A percentile compares a stretch with the other conserved stretches of the same genome.
Conservation (phyloP, 2,888 invertebrate genomes). For the Tanypteryx hageni region DNA sequence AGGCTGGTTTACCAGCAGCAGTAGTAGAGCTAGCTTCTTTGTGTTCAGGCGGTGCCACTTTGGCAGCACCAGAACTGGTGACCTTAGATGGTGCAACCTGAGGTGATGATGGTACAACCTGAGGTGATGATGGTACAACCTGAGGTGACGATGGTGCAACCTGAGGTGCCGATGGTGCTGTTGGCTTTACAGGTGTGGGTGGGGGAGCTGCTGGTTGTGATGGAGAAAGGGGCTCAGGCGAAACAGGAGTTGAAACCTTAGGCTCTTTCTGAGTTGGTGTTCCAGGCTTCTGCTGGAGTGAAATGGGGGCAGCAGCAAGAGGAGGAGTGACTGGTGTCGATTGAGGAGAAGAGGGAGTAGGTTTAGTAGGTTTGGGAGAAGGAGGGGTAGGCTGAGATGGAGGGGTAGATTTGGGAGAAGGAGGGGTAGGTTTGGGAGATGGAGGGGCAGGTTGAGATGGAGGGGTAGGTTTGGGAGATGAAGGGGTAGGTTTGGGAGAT, state of each 20-base stretch:
- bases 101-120: neutral
- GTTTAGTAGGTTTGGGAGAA: constrained; percentile 50
- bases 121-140: neutral
- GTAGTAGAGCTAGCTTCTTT: constrained; percentile 71
- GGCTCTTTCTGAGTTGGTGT: constrained; percentile 40
- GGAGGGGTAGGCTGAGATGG: constrained; percentile 45
- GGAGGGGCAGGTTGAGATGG: constrained; percentile 51
- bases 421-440: constrained; percentile 19
- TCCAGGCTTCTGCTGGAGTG: no score
- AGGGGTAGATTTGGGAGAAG: constrained; percentile 58
- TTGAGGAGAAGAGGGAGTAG: constrained; percentile 25
- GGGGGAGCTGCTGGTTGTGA: constrained; percentile 43
- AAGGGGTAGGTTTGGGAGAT: neutral
- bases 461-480: neutral
- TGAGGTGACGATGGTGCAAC: constrained; percentile 43
- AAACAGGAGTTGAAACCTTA: neutral
- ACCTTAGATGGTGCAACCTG: constrained; percentile 32
- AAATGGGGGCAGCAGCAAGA: no score
- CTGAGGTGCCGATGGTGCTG: neutral
- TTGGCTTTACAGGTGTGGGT: constrained; percentile 55
- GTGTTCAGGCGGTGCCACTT: constrained; percentile 72
- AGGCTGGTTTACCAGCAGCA: constrained; percentile 42
- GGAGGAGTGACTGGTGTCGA: neutral
- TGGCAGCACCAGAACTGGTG: constrained; percentile 61
- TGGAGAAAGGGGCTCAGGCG: neutral